phyloP scores from a whole-genome alignment of 2,888 invertebrate genomes.

The Dichetophora obliterata region DNA sequence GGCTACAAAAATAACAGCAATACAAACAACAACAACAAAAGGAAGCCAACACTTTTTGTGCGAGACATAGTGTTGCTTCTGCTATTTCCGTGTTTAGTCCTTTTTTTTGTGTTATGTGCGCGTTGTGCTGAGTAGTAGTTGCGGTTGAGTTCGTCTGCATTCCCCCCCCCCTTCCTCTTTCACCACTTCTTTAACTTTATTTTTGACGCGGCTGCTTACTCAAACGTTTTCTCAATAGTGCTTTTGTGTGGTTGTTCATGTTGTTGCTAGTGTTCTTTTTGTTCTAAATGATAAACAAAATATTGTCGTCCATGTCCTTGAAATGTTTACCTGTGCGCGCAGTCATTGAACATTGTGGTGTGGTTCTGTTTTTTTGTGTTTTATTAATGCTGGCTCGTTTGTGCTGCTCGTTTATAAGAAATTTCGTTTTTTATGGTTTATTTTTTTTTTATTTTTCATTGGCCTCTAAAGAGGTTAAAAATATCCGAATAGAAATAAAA shows the following conservation, averaged over 20 bases:
- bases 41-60: neutral
- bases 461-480: neutral
- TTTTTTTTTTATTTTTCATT: neutral
- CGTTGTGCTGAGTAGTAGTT: neutral
- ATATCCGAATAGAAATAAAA: too few species aligned
- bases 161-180: neutral
- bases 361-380: neutral
- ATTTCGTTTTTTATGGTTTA: neutral
- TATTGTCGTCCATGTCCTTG: conserved; percentile 13
- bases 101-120: neutral
- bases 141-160: neutral
- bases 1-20: neutral
- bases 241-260: neutral
- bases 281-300: conserved; percentile 24
- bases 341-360: neutral
- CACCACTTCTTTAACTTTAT: neutral
- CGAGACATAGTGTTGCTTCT: conserved; percentile 4
- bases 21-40: neutral
- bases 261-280: neutral
- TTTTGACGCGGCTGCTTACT: neutral
- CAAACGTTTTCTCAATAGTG: neutral
- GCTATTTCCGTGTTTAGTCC: too few species aligned
- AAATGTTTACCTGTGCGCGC: conserved; percentile 14
- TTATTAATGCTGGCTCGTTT: neutral
- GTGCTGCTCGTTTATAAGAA: neutral